Evolutionary conservation across 2,113 vertebrate species (phyloP).

Genomic region (Butastur rufipennis): DNA sequence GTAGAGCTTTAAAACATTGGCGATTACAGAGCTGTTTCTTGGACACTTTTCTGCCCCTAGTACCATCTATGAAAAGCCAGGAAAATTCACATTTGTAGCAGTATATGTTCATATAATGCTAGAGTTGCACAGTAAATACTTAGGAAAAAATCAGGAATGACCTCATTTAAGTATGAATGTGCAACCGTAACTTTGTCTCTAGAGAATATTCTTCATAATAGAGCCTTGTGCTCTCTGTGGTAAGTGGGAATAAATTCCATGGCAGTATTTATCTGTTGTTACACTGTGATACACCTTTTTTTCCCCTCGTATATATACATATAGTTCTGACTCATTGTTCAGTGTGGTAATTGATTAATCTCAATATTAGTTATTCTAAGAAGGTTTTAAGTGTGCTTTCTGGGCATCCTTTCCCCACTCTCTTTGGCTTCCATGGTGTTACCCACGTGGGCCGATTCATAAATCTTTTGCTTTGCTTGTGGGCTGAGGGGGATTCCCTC

Average conservation of each 20-base stretch:
- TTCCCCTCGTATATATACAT: neutral
- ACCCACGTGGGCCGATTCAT: fast-evolving
- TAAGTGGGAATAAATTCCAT: neutral
- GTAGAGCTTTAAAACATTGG: neutral
- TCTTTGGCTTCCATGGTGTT: neutral
- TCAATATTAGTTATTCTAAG: neutral
- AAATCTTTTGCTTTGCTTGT: neutral
- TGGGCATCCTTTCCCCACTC: neutral
- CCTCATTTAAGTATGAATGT: neutral
- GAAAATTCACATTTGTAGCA: neutral
- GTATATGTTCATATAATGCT: neutral
- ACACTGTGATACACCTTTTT: neutral
- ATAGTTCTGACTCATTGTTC: neutral
- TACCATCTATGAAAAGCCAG: neutral
- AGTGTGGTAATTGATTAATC: neutral
- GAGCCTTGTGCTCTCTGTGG: neutral
- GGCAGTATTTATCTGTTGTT: neutral
- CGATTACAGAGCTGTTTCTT: neutral
- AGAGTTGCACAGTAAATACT: neutral
- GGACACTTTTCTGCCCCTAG: neutral
- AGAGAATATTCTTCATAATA: neutral
- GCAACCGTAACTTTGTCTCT: neutral
- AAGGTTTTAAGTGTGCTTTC: neutral
- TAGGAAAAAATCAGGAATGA: neutral
- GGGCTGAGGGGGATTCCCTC: neutral